Conservation (phyloP, 2,888 invertebrate species). For the Pseudeuparius sepicola region DNA sequence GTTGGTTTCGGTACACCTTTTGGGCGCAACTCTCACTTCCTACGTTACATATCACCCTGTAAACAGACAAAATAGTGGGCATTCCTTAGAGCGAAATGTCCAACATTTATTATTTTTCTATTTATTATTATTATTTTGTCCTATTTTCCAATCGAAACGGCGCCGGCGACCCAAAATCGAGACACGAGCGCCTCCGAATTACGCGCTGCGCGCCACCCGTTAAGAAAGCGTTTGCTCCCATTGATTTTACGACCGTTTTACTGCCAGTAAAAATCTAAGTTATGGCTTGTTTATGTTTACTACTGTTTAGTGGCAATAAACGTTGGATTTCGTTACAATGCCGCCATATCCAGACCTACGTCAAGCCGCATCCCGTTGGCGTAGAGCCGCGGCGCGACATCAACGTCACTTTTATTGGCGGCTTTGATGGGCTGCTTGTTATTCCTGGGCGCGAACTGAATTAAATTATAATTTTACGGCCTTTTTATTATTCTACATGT, state of each 20-base stretch:
- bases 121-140: too few relatives aligned
- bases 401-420: slow-evolving; percentile 39
- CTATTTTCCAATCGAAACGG: too few relatives aligned
- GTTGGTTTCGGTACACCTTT: too few relatives aligned
- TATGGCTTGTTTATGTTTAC: slow-evolving; percentile 42
- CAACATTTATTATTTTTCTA: too few relatives aligned
- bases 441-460: slow-evolving; percentile 37
- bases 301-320: slow-evolving; percentile 40
- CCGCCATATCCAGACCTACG: slow-evolving; percentile 34
- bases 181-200: too few relatives aligned
- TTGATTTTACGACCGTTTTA: slow-evolving; percentile 41
- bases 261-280: slow-evolving; percentile 40
- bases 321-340: slow-evolving; percentile 34
- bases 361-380: slow-evolving; percentile 33
- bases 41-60: too few relatives aligned
- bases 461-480: slow-evolving; percentile 35
- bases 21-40: too few relatives aligned
- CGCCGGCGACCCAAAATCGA: too few relatives aligned
- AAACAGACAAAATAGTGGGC: too few relatives aligned
- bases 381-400: slow-evolving; percentile 27
- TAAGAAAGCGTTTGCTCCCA: slow-evolving; percentile 35
- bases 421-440: slow-evolving; percentile 39
- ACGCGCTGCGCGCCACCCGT: too few relatives aligned
- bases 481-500: slow-evolving; percentile 31
- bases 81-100: too few relatives aligned